A percentile compares a stretch with the other conserved stretches of the same genome.
Conservation (phyloP, 1,140 invertebrate genomes). For the Eueides isabella region DNA sequence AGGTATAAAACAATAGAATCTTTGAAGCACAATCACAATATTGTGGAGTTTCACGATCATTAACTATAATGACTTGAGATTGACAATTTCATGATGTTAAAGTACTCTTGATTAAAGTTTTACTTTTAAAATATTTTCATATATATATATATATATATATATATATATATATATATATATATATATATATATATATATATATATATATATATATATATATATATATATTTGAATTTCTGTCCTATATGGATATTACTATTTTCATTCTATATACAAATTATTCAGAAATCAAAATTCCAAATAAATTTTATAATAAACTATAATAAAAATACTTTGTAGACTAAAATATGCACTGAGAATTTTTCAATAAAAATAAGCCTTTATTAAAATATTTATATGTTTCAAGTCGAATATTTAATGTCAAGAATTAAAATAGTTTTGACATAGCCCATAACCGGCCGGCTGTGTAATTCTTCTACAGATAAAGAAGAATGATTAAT, state of each 20-base stretch:
- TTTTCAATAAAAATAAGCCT: neutral
- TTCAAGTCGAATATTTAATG: too few species aligned
- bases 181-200: too few species aligned
- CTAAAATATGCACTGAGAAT: neutral
- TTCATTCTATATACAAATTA: neutral
- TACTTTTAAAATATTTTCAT: neutral
- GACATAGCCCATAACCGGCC: too few species aligned
- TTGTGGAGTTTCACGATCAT: conserved; percentile 23
- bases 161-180: too few species aligned
- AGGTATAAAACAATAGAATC: neutral
- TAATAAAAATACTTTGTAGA: neutral
- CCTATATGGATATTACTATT: neutral
- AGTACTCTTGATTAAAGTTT: neutral
- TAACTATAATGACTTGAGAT: conserved; percentile 22
- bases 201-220: too few species aligned
- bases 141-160: too few species aligned
- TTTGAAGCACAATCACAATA: neutral
- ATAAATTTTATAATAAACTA: neutral
- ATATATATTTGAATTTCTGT: too few species aligned
- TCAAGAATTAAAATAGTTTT: too few species aligned
- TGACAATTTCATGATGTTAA: conserved; percentile 9
- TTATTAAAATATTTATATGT: too few species aligned
- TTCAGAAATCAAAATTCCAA: neutral
- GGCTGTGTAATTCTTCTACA: too few species aligned
- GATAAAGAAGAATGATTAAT: too few species aligned